Evolutionary conservation across 2,888 invertebrate species (phyloP), one percentile per base, ranked within the genome.

Genomic region (Trichogramma dendrolimi): DNA sequence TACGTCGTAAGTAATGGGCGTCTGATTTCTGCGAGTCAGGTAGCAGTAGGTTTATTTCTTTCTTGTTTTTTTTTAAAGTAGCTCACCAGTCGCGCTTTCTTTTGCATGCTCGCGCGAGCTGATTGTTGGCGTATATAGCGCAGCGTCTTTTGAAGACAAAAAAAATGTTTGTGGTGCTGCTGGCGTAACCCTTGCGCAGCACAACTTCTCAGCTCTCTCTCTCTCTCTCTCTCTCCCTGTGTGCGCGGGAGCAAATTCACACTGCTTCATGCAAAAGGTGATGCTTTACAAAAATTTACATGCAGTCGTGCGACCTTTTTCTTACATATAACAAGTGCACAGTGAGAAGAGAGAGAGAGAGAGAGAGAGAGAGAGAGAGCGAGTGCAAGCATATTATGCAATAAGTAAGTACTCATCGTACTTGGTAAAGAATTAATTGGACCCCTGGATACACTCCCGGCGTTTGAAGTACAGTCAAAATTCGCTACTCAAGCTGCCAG

Each of bases 301-400:
- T 27, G 27, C 27, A 27, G 27, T 27, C 27, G 27, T 46, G 51
- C 58, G 61, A 55, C 41, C 40, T 69, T 71, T 73, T 72, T 74
- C 73, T 72, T 73, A 71, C 71, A 72, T 75, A 74, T 76, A 75
- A 76, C 73, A 73, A 67, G 73, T 68, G 72, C 71, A 72, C 73
- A 72, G 71, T 70, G 74, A 74, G 75, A 73, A 74, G n/a, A n/a
- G n/a, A n/a, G n/a, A n/a, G n/a, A n/a, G n/a, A n/a, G n/a, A 68
- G 73, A 75, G 73, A 72, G 72, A 73, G 39, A 52, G 40, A 44
- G 54, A n/a, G 6, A 48, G 48, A 55, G n/a, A 55, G 55, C 38
- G 51, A 39, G 11, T 52, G 27, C 6, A 54, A n/a, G 14, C 8
- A 54, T 5, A 54, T 27, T 1, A 27, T 27, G 27, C 27, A 27